Conservation (phyloP, 2,888 invertebrate genomes). For the Heteromurus nitidus region DNA sequence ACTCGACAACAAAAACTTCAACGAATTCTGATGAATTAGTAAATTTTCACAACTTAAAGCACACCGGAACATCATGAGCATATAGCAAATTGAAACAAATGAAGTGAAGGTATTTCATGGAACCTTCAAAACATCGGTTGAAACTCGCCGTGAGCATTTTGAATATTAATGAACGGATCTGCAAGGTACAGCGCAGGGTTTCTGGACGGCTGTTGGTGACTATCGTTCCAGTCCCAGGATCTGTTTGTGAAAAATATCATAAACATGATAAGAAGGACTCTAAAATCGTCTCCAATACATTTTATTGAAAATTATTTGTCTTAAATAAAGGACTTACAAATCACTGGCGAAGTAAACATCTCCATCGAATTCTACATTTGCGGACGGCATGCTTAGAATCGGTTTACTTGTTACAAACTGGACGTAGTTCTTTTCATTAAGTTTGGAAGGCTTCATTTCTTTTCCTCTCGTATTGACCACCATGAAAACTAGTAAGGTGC, state of each 20-base stretch:
- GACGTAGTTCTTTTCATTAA: conserved; percentile 35
- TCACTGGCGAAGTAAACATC: conserved; percentile 36
- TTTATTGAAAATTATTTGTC: background rate
- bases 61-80: too few species aligned
- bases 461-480: conserved; percentile 25
- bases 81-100: too few species aligned
- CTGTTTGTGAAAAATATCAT: background rate
- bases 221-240: conserved; percentile 49
- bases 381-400: conserved; percentile 36
- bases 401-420: conserved; percentile 27
- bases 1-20: too few species aligned
- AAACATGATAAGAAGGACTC: too few species aligned
- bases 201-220: conserved; percentile 28
- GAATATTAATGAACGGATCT: conserved; percentile 47
- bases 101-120: too few species aligned
- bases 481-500: conserved; percentile 26
- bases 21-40: too few species aligned
- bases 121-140: conserved; percentile 33
- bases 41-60: too few species aligned
- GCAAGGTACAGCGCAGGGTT: conserved; percentile 36
- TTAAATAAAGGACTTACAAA: too few species aligned
- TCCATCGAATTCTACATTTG: conserved; percentile 29
- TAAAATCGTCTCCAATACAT: background rate
- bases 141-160: conserved; percentile 33
- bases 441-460: background rate